Evolutionary conservation across 2,797 vertebrate genomes (phyloP).

Genomic region (Eulemur mongoz): DNA sequence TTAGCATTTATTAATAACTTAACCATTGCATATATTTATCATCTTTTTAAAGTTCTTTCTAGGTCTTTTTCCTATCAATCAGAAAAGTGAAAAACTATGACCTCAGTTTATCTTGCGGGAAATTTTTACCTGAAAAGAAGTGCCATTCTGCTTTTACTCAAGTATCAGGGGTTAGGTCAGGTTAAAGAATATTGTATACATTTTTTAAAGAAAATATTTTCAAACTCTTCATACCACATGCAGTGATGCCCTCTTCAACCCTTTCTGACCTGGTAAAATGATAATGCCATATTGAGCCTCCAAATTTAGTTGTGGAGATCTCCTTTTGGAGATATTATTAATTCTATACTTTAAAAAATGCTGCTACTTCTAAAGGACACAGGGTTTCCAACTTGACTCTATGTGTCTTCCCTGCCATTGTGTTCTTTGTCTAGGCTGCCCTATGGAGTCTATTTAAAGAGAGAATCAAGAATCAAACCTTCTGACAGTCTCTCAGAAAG

Average conservation of each 20-base stretch:
- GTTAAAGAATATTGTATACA: constrained; percentile 59
- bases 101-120: constrained; percentile 54
- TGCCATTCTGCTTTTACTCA: constrained; percentile 44
- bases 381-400: constrained; percentile 32
- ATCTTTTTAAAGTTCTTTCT: constrained; percentile 31
- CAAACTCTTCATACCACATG: constrained; percentile 28
- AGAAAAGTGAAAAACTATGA: constrained; percentile 42
- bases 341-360: constrained; percentile 4
- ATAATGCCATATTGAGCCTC: constrained; percentile 54
- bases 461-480: constrained; percentile 42
- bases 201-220: constrained; percentile 68
- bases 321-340: constrained; percentile 61
- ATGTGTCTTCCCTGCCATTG: constrained; percentile 60
- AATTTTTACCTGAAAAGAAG: constrained; percentile 58
- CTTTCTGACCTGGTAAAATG: constrained; percentile 51
- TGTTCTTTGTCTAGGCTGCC: constrained; percentile 53
- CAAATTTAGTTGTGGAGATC: constrained; percentile 50
- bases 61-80: constrained; percentile 39
- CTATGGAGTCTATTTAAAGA: constrained; percentile 62
- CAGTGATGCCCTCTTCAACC: constrained; percentile 46
- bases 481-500: constrained; percentile 46
- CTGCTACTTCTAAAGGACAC: constrained; percentile 28
- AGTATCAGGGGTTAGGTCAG: constrained; percentile 54
- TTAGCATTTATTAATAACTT: constrained; percentile 44
- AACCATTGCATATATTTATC: background rate